Conservation (phyloP, 2,113 vertebrate species). For the Eulacestoma nigropectus region DNA sequence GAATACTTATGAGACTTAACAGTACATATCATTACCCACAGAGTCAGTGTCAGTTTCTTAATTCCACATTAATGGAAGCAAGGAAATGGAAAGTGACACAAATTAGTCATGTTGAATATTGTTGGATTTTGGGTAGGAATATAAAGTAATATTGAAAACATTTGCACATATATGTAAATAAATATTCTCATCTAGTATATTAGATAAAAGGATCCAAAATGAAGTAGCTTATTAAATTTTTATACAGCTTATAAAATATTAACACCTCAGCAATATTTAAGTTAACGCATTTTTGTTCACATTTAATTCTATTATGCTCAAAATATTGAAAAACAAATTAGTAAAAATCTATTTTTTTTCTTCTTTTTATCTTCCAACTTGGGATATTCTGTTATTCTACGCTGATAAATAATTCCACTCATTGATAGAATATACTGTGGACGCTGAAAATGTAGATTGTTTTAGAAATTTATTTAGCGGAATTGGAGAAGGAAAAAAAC, state of each 20-base stretch:
- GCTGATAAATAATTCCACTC: background rate
- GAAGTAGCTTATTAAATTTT: background rate
- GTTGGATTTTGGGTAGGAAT: background rate
- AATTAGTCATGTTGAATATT: background rate
- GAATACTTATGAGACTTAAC: background rate
- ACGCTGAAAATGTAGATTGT: background rate
- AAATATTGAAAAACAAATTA: background rate
- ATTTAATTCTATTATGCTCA: background rate
- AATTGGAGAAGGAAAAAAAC: background rate
- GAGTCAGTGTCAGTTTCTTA: background rate
- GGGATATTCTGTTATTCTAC: background rate
- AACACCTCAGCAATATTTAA: background rate
- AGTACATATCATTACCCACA: background rate
- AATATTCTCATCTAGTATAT: background rate
- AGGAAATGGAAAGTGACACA: background rate
- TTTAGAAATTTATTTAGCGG: background rate
- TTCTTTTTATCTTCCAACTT: background rate
- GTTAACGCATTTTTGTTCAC: background rate
- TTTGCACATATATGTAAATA: background rate
- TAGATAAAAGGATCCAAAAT: background rate
- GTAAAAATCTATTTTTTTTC: background rate
- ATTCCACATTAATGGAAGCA: background rate
- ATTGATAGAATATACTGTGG: fast-evolving
- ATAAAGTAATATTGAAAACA: background rate
- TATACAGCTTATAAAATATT: background rate